Evolutionary conservation across 1,140 invertebrate species (phyloP), one percentile per base, ranked within the genome.

Genomic region (Aphidius ervi): DNA sequence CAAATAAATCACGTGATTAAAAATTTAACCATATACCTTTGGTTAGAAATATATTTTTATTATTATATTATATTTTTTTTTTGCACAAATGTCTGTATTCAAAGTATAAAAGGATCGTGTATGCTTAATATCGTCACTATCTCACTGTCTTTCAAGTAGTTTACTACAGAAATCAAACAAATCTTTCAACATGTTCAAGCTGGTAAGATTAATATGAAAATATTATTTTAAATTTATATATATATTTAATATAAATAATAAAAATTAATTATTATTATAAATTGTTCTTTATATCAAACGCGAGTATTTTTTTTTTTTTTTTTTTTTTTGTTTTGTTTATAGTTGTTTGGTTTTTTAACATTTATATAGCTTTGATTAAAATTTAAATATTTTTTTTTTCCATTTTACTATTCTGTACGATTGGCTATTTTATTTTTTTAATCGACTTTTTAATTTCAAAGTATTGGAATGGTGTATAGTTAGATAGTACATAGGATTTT

Each of bases 151-250:
- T 70, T 62, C 74, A 60, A 72, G 65, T 70, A 77, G 75, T 74
- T 74, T 72, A 71, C 74, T 66, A 69, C 70, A 61, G 68, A 70
- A 56, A 66, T 62, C 63, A 56, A 53, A 20, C 67, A 69, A 68
- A 45, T 49, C 52, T 64, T 67, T 72, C 76, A 79, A 69, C 70
- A 80, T 80, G 78, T 80, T 78, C 77, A 80, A 80, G 75, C 66
- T 80, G 78, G 78, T 80, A 75, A 78, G 78, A 63, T 31, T 31
- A 31, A 16, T 9, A 16, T 60, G 54, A 8, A 40, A 61, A 37
- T 53, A 63, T 42, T 61, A 37, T 39, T 45, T 40, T 54, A 50
- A 57, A 40, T 56, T 57, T 58, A 5, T n/a, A n/a, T n/a, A n/a
- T n/a, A n/a, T n/a, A n/a, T n/a, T n/a, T n/a, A 46, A 6, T 23